Base-by-base conservation (phyloP, 2,888 invertebrate genomes). In the Dromius quadrimaculatus region DNA sequence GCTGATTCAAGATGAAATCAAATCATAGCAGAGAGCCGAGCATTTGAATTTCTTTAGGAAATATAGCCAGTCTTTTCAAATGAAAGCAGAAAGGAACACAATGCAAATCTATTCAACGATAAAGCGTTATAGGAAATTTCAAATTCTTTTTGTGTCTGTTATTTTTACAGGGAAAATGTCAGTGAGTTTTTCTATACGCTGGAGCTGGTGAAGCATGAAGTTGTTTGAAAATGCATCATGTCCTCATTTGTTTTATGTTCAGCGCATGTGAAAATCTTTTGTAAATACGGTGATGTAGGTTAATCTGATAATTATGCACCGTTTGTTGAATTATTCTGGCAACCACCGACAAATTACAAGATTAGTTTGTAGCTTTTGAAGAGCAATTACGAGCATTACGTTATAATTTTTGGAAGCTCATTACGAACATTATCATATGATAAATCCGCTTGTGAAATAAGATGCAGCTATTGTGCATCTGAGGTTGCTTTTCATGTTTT, bases 1-100 rank as follows among this genome's bases (percentile, higher is more conserved):
- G 62, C 62, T 62, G 59, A 59, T 59, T 59, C 62, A 62, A 62
- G 62, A 62, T 41, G 62, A 62, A 41, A 62, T 62, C 62, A 62
- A 62, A 62, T 62, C 62, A 62, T 62, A 59, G 34, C 36, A 5
- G 19, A 59, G 36, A 59, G 34, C 36, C 6, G 19, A 59, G 36
- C 59, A 59, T 59, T 59, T 59, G 36, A 59, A 59, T 59, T 59
- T 59, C 59, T 59, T 59, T 59, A 36, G 3, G 38, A n/a, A 38
- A 38, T 23, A 20, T n/a, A 59, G 34, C 8, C 50, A 28, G 28
- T 23, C 47, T 47, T 47, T 47, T 47, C 47, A 47, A 17, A 17
- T 9, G 19, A 36, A 41, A 11, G 41, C 1, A 41, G 41, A n/a
- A 41, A 11, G 41, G 2, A 17, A 13, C 1, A 43, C 19, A 17